Base-by-base conservation (phyloP, 2,888 invertebrate species). In the Imbricaverruca yamaguchii region DNA sequence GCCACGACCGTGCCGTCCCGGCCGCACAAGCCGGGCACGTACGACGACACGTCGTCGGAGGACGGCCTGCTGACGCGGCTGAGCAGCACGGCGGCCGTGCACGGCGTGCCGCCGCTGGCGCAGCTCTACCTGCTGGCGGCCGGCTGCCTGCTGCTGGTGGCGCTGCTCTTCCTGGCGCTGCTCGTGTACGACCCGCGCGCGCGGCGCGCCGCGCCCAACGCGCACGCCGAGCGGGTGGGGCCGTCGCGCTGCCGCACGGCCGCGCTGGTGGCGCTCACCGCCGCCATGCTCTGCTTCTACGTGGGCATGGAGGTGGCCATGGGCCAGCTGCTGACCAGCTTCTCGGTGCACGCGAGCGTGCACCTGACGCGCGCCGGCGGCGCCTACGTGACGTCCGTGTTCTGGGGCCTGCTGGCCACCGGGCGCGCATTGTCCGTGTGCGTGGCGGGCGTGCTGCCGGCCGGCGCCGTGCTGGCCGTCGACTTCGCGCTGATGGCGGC, bases 241-340 rank as follows among this genome's bases (percentile, higher is more conserved):
- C 69, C 69, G 39, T 65, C 65, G 23, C 69, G 69, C 69, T 69
- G 69, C 39, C 39, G 39, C 69, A 69, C 69, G 25, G 69, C 13
- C 39, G 15, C 39, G 3, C 69, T 69, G 39, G 69, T 69, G 13
- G 10, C 69, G 7, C 25, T 69, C 39, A 69, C 39, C 39, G 69
- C 69, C 15, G 15, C 39, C 39, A 39, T 69, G 69, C 69, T 69
- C 23, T 69, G 69, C 39, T 69, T 69, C 39, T 69, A 69, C 39
- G 69, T 69, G 12, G 69, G 69, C 69, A 69, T 69, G 69, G 69
- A 69, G 39, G 69, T 69, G 69, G 69, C 69, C 69, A 69, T 69
- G 69, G 69, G 69, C 7, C 69, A 69, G 69, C 39, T 69, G 39
- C 69, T 69, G 69, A 69, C 39, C 39, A 69, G 69, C 15, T 69